Conservation (phyloP, 2,797 vertebrate genomes). For the Anguilla pacifica region DNA sequence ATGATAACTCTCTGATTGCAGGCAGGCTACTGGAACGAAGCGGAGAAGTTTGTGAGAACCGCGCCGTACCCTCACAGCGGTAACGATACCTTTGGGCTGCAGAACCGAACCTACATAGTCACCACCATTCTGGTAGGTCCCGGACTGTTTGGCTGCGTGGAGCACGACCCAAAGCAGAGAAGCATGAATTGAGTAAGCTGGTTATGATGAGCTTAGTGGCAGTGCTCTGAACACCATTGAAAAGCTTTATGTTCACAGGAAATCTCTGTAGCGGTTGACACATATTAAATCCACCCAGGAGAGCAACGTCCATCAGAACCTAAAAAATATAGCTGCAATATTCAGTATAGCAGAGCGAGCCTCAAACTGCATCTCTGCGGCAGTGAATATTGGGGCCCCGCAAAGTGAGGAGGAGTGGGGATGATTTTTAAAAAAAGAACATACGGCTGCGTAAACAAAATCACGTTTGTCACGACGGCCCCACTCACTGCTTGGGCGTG, state of each 20-base stretch:
- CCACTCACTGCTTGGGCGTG: background rate
- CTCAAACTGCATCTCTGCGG: background rate
- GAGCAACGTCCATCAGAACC: background rate
- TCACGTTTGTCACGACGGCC: constrained; percentile 25
- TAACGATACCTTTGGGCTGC: constrained; percentile 85
- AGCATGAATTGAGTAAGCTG: background rate
- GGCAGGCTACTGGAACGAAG: constrained; percentile 96
- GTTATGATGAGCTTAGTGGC: background rate
- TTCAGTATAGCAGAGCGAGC: background rate
- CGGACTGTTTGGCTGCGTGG: background rate
- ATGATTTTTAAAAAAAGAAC: background rate
- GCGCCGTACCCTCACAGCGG: constrained; percentile 74
- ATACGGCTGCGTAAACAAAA: constrained; percentile 17
- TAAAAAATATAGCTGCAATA: background rate
- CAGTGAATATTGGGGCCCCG: background rate
- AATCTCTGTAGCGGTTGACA: background rate
- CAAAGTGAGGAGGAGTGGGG: constrained; percentile 11
- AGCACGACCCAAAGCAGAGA: background rate
- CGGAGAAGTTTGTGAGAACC: constrained; percentile 84
- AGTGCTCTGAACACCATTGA: background rate
- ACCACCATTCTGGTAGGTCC: constrained; percentile 92
- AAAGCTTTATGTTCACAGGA: background rate
- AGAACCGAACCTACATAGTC: constrained; percentile 90
- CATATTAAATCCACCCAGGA: constrained; percentile 4
- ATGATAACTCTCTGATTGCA: constrained; percentile 56